Base-by-base conservation (phyloP, 2,888 invertebrate species). In the Drosophila melanosoma region DNA sequence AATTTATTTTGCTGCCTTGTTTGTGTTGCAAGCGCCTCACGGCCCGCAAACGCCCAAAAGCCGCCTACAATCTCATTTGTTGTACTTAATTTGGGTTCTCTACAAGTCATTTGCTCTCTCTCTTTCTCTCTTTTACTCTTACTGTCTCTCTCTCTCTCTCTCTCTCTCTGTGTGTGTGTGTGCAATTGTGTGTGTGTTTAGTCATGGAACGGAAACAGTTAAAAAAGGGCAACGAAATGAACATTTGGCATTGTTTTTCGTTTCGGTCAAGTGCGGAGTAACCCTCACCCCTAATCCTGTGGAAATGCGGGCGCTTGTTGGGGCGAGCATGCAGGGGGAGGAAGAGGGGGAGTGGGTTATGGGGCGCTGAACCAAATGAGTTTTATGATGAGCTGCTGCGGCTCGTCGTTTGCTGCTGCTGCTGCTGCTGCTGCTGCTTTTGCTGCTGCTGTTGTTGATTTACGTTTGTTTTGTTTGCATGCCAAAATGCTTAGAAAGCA, bases 331-430 rank as follows among this genome's bases (percentile, higher is more conserved):
- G 29, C 29, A 5, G 29, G n/a, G n/a, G n/a, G n/a, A n/a, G n/a
- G n/a, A n/a, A 0, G 29, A 32, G 15, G 33, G 33, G 49, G 53
- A 42, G 38, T 60, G 35, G 10, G 35, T 12, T 35, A 29, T 59
- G 59, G 56, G 54, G 64, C 69, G 63, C 67, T 74, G 69, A 82
- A 74, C 88, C 76, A 85, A 84, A 84, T 84, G 90, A 89, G 84
- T 84, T 84, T 89, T 84, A 84, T 84, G 90, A 84, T 84, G 84
- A 89, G 84, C 88, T 84, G 74, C 85, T 84, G 84, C 83, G 80
- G 83, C 79, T 75, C 70, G 71, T 60, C 70, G 66, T 60, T 65
- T 40, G 48, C 42, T 67, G 68, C 76, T 76, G 33, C 76, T 76
- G 29, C 48, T 40, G 48, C 42, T 67, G 68, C 76, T 76, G 33